Base-by-base conservation (phyloP, 2,888 invertebrate genomes). In the Clusia tigrina region DNA sequence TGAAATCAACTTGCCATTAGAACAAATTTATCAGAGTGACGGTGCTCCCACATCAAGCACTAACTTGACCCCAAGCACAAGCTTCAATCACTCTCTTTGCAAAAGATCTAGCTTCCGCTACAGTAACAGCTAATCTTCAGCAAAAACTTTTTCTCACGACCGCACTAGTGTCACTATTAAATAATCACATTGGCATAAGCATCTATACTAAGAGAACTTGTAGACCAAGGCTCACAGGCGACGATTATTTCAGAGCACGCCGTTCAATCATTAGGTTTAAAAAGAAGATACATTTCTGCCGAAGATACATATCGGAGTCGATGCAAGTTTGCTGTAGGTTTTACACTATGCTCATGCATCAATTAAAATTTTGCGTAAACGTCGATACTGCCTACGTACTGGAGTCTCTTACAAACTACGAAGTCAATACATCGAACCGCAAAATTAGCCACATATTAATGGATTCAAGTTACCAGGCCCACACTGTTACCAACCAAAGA, bases 181-280 rank as follows among this genome's bases (percentile, higher is more conserved):
- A n/a, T n/a, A n/a, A n/a, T n/a, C n/a, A n/a, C n/a, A n/a, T n/a
- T n/a, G n/a, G n/a, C n/a, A n/a, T n/a, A 56, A 17, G 42, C 55
- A 3, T 38, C 15, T n/a, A 10, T 54, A 22, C 17, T 56, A 5
- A 60, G 60, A 32, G 52, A n/a, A n/a, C n/a, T n/a, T n/a, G n/a
- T n/a, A n/a, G n/a, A 32, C 32, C 12, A 12, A 59, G 26, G 63
- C 17, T 63, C 63, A 2, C 59, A 59, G 46, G 59, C 52, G 1
- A 58, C 56, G 10, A 25, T 56, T 22, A 56, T 63, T 15, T 60
- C 63, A 9, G 60, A 63, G 37, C n/a, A 51, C 10, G 63, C 26
- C 1, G 25, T 60, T 37, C 63, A 63, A 42, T 9, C 23, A 12
- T 22, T 63, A 12, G 56, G 56, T 6, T 52, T 56, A 5, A 22